These are phyloP conservation scores for Echiichthys vipera DNA, from an alignment of 2,797 vertebrate genomes.

Conservation along the genomic window DNA sequence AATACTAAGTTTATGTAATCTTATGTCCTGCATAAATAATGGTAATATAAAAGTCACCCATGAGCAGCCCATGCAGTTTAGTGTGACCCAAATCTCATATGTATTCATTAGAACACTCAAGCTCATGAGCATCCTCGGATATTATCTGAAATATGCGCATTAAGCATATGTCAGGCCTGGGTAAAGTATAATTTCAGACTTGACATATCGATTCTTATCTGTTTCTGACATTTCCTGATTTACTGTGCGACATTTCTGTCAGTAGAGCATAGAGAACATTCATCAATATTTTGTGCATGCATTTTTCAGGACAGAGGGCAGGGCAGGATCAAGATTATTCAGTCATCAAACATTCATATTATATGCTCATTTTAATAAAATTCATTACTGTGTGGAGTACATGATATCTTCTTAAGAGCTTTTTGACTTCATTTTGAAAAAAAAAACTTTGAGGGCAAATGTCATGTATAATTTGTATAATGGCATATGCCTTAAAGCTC, in stretches of 20 bases:
- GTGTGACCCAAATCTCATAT: background rate
- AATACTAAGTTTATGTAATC: background rate
- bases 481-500: background rate
- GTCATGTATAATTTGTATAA: slow-evolving; percentile 23
- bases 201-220: slow-evolving; percentile 56
- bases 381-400: slow-evolving; percentile 8
- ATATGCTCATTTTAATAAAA: slow-evolving; percentile 12
- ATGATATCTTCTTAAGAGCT: slow-evolving; percentile 18
- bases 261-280: slow-evolving; percentile 4
- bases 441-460: slow-evolving; percentile 19
- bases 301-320: slow-evolving; percentile 32
- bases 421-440: slow-evolving; percentile 30
- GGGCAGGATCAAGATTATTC: slow-evolving; percentile 32
- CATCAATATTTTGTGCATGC: slow-evolving; percentile 59
- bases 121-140: slow-evolving; percentile 7
- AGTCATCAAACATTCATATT: slow-evolving; percentile 63
- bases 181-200: slow-evolving; percentile 44
- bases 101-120: slow-evolving; percentile 26
- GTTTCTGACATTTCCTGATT: slow-evolving; percentile 47
- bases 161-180: slow-evolving; percentile 39
- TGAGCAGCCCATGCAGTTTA: background rate
- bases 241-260: slow-evolving; percentile 53
- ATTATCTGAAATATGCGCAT: slow-evolving; percentile 44
- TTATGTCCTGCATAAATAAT: background rate
- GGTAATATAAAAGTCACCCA: background rate